These are phyloP conservation scores for Caenorhabditis brenneri DNA, from an alignment of 1,140 invertebrate genomes.

Conservation along the genomic window DNA sequence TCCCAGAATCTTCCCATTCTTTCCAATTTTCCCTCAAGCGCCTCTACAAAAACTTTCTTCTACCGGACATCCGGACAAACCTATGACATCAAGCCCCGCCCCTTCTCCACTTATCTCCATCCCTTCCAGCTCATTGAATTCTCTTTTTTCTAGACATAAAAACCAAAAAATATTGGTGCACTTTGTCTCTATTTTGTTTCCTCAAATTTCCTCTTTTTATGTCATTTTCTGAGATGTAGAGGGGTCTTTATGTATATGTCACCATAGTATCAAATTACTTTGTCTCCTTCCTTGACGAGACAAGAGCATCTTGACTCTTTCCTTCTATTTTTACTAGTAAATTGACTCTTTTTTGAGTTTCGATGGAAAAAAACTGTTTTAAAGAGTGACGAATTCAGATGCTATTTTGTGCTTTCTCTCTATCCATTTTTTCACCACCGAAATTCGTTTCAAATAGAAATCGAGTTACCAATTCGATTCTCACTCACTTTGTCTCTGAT, in stretches of 20 bases:
- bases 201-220: neutral
- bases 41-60: no score
- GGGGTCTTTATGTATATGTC: neutral
- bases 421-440: no score
- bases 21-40: neutral
- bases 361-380: neutral
- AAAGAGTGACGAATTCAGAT: no score
- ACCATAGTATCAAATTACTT: neutral
- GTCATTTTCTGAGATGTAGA: neutral
- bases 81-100: neutral
- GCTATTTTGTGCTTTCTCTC: no score
- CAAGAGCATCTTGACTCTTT: neutral
- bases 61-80: neutral
- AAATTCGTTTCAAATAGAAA: neutral
- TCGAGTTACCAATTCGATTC: constrained; percentile 31
- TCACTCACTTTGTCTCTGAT: neutral
- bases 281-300: no score
- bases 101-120: neutral
- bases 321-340: neutral
- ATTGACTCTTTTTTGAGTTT: neutral
- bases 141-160: no score
- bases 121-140: constrained; percentile 6
- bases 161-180: neutral
- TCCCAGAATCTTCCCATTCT: neutral
- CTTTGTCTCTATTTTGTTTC: neutral